Conservation (phyloP, 2,113 vertebrate genomes). For the Barbus barbus region DNA sequence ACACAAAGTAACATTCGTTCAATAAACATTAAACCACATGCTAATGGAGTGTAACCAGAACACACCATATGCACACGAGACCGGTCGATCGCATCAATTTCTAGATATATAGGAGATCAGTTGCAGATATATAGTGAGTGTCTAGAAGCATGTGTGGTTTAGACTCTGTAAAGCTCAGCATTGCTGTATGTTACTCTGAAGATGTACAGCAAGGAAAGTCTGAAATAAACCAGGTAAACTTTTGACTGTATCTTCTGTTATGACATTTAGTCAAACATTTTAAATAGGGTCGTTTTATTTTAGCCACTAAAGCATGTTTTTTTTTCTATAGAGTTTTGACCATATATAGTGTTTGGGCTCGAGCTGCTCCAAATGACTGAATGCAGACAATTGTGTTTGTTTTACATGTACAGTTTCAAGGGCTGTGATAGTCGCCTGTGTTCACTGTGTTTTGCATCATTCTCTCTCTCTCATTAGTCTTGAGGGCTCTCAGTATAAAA, state of each 20-base stretch:
- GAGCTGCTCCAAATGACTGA: not conserved
- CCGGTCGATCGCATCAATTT: slow-evolving; percentile 20
- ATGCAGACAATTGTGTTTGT: slow-evolving; percentile 25
- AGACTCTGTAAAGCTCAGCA: not conserved
- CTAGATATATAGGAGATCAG: slow-evolving; percentile 9
- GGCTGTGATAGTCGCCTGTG: not conserved
- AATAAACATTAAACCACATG: slow-evolving; percentile 21
- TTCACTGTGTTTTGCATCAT: slow-evolving; percentile 6
- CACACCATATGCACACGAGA: not conserved
- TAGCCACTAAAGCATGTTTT: not conserved
- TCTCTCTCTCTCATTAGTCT: slow-evolving; percentile 40
- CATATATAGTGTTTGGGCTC: not conserved
- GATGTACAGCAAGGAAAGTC: not conserved
- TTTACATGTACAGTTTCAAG: not conserved
- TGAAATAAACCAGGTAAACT: not conserved
- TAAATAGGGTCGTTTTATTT: not conserved
- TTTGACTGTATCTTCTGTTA: not conserved
- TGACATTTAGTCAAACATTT: not conserved
- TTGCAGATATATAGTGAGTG: not conserved
- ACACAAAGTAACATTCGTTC: slow-evolving; percentile 11
- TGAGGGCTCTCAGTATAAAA: slow-evolving; percentile 42
- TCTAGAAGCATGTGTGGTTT: not conserved
- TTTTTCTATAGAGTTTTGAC: not conserved
- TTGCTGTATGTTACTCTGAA: not conserved
- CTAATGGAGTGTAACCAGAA: slow-evolving; percentile 13